These are phyloP conservation scores for Diplogasteroides magnus DNA, from an alignment of 1,140 invertebrate genomes.

Conservation along the genomic window DNA sequence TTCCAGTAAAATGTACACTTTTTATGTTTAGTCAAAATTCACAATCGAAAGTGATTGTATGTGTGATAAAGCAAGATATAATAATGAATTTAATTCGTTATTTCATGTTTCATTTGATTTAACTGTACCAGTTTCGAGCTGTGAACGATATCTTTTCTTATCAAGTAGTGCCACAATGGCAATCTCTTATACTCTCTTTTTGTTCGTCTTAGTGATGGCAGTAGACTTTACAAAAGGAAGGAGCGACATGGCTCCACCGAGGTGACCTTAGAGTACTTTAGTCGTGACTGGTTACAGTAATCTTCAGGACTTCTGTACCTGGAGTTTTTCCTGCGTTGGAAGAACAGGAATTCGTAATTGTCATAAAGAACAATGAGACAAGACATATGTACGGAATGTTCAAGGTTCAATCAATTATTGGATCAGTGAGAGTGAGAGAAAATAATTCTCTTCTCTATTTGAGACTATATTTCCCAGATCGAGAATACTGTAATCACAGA, in stretches of 20 bases:
- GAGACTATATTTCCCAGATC: too few species aligned
- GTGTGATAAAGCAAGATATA: background rate
- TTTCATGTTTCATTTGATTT: background rate
- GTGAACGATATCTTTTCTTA: background rate
- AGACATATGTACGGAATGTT: background rate
- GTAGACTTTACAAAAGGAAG: background rate
- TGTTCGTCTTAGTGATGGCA: too few species aligned
- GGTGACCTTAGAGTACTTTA: background rate
- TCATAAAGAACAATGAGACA: background rate
- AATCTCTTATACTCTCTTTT: too few species aligned
- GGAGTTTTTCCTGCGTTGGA: background rate
- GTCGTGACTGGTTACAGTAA: background rate
- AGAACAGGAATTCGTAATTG: background rate
- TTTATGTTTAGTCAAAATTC: background rate
- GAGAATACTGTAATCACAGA: background rate
- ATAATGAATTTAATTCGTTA: background rate
- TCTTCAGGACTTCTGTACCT: background rate
- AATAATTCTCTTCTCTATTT: too few species aligned
- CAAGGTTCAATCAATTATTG: background rate
- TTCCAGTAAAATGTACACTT: background rate
- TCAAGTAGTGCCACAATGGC: background rate
- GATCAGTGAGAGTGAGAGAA: background rate
- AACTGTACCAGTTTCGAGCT: background rate
- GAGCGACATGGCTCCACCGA: background rate
- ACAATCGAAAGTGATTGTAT: background rate